Evolutionary conservation across 2,113 vertebrate genomes (phyloP), one percentile per base, ranked within the genome.

Genomic region (Corythaeola cristata): DNA sequence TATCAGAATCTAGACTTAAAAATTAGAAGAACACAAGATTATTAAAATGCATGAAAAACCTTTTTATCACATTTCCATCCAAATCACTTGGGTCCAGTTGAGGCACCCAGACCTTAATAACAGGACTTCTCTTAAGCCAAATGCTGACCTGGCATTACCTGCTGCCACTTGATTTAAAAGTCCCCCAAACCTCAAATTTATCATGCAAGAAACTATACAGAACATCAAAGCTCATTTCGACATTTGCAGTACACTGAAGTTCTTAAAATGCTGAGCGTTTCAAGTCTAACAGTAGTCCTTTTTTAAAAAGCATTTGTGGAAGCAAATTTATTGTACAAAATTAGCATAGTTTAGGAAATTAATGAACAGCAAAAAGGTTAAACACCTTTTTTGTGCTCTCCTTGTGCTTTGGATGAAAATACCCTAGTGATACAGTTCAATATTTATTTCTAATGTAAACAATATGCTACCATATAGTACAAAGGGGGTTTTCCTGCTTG

Each of bases 121-220:
- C 30, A 96, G 63, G 64, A 75, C 16, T 76, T 73, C 35, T 56
- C 49, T 44, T 62, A 82, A 96, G 77, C 19, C 59, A 93, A 69
- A 93, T 71, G 41, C 77, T 94, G 63, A 90, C 55, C 62, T n/a
- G 71, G 60, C 22, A 84, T 85, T 62, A 93, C 72, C 75, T 88
- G 73, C 77, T 92, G 79, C 41, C 81, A 75, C 80, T 87, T 92
- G 88, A 92, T 88, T 86, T 89, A 73, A 74, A 89, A 94, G 89
- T 83, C 88, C 90, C 69, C 93, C 90, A 90, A 66, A 90, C 27
- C 49, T 66, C 78, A 56, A 10, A n/a, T 56, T 63, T 89, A 67
- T 35, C 39, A 58, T 30, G 33, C 74, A 89, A 75, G 37, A 81
- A 85, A 66, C 45, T 75, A 63, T 63, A 62, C 71, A 49, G 20